Percentiles rank a stretch among this genome's conserved stretches.
These are phyloP conservation scores for Carposina sasakii DNA, from an alignment of 1,140 invertebrate genomes.

Conservation along the genomic window DNA sequence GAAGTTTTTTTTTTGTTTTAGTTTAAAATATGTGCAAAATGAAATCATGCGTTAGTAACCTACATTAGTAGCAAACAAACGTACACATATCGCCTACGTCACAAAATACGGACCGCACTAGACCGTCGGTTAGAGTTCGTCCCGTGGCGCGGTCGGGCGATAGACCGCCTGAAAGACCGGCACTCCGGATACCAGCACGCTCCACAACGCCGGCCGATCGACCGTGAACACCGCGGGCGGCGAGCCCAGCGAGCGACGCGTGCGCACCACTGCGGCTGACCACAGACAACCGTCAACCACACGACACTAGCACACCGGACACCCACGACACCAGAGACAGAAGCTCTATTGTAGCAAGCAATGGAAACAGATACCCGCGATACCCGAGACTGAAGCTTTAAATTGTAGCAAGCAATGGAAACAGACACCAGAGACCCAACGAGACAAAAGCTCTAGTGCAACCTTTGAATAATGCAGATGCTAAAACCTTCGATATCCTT, in stretches of 20 bases:
- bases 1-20: too few relatives aligned
- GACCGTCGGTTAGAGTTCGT: constrained; percentile 30
- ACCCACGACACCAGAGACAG: constrained; percentile 3
- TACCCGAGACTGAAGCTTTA: too few relatives aligned
- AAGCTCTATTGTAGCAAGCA: too few relatives aligned
- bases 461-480: too few relatives aligned
- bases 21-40: too few relatives aligned
- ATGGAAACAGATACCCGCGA: too few relatives aligned
- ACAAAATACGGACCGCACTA: neutral
- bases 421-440: too few relatives aligned
- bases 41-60: too few relatives aligned
- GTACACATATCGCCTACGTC: neutral
- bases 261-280: constrained; percentile 36
- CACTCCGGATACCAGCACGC: constrained; percentile 20
- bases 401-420: too few relatives aligned
- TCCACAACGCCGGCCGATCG: constrained; percentile 47
- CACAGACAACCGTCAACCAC: constrained; percentile 13
- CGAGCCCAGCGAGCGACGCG: constrained; percentile 27
- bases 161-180: constrained; percentile 19
- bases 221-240: constrained; percentile 25
- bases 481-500: too few relatives aligned
- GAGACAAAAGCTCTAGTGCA: too few relatives aligned
- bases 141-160: constrained; percentile 21
- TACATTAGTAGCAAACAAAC: neutral
- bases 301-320: constrained; percentile 17